Percentiles rank a stretch among this genome's conserved stretches.
These are phyloP conservation scores for Actinernus sp. DNA, from an alignment of 92 coral and sea anemone genomes.

Conservation along the genomic window DNA sequence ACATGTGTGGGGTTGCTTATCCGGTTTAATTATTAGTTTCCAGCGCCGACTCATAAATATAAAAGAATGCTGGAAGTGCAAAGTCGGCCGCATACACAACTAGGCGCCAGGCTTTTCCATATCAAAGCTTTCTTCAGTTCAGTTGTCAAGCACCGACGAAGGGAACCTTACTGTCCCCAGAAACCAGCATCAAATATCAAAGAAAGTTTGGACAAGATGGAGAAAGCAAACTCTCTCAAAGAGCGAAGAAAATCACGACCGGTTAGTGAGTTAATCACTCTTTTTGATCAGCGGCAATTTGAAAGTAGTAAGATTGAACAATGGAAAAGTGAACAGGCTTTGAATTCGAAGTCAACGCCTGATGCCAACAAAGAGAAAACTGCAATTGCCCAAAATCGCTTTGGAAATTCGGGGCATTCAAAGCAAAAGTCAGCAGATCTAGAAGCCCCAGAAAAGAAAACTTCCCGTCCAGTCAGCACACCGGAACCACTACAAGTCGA, in stretches of 20 bases:
- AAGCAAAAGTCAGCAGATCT: conserved; percentile 5
- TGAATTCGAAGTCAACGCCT: conserved; percentile 21
- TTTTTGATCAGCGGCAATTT: conserved; percentile 31
- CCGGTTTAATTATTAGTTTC: conserved; percentile 17
- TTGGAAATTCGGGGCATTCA: conserved; percentile 40
- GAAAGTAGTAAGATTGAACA: conserved; percentile 15
- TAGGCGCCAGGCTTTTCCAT: too few relatives aligned
- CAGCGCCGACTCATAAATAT: not conserved
- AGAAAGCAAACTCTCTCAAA: not conserved
- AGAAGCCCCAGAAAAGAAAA: not conserved
- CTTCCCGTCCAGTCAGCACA: not conserved
- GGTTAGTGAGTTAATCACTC: conserved; percentile 36
- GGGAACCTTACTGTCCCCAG: not conserved
- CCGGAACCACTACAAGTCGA: not conserved
- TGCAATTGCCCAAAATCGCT: conserved; percentile 2
- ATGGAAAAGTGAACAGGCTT: conserved; percentile 36
- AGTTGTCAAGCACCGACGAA: too few relatives aligned
- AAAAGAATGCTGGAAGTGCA: not conserved
- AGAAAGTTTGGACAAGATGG: too few relatives aligned
- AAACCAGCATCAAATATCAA: too few relatives aligned
- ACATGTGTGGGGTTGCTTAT: conserved; percentile 11
- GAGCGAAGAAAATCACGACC: conserved; percentile 27
- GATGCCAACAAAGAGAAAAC: conserved; percentile 20
- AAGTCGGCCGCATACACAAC: too few relatives aligned
- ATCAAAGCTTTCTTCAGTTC: too few relatives aligned